A percentile compares a stretch with the other conserved stretches of the same genome.
Evolutionary conservation across 1,140 invertebrate genomes (phyloP).

Genomic region (Homarus americanus): DNA sequence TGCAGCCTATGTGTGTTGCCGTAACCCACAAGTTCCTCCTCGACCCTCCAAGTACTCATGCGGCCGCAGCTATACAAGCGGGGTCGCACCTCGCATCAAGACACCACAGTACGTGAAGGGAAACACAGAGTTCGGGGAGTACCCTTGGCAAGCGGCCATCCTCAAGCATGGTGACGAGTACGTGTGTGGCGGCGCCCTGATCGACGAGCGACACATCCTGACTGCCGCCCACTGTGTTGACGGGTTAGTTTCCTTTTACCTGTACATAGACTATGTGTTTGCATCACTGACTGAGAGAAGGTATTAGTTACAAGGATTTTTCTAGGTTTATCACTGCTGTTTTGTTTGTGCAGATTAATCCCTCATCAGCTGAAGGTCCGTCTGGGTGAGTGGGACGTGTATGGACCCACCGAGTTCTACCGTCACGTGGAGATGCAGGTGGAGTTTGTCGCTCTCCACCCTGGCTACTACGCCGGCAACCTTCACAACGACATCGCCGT

Average conservation of each 20-base stretch:
- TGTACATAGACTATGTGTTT: too few relatives aligned
- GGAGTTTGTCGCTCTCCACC: conserved; percentile 88
- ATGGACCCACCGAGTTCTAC: conserved; percentile 95
- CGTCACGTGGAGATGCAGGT: conserved; percentile 93
- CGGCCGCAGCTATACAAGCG: conserved; percentile 23
- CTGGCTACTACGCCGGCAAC: conserved; percentile 95
- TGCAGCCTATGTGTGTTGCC: conserved; percentile 46
- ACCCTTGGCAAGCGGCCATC: conserved; percentile 94
- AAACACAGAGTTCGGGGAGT: conserved; percentile 81
- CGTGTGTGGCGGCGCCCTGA: conserved; percentile 91
- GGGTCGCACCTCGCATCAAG: conserved; percentile 15
- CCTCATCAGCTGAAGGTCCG: conserved; percentile 89
- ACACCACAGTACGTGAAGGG: conserved; percentile 28
- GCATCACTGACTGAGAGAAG: too few relatives aligned
- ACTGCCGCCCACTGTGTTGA: conserved; percentile 94
- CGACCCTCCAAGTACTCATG: conserved; percentile 9
- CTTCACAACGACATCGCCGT: conserved; percentile 93
- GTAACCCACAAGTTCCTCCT: conserved; percentile 17
- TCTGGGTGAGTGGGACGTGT: conserved; percentile 96
- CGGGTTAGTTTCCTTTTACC: conserved; percentile 82
- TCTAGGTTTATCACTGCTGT: neutral
- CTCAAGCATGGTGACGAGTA: conserved; percentile 91
- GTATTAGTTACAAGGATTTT: conserved; percentile 78
- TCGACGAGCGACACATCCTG: conserved; percentile 88
- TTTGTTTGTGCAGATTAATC: conserved; percentile 25